A percentile compares a stretch with the other conserved stretches of the same genome.
Conservation (phyloP, 2,797 vertebrate species). For the Hemibagrus guttatus region DNA sequence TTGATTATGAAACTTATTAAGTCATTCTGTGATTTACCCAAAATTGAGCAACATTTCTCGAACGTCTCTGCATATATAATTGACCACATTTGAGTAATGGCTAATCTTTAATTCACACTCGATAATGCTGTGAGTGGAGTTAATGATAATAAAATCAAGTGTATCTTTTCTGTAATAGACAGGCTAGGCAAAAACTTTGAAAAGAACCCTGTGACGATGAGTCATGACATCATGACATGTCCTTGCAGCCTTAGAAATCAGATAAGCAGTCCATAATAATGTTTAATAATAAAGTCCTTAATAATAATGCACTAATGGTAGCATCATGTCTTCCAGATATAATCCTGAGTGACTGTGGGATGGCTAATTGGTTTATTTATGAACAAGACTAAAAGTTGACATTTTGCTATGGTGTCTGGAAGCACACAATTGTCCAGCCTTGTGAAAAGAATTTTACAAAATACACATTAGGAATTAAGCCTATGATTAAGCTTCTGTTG, state of each 20-base stretch:
- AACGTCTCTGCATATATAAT: background rate
- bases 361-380: slow-evolving; percentile 1
- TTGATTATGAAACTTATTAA: background rate
- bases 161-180: background rate
- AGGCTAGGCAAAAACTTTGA: background rate
- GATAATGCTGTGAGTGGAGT: background rate
- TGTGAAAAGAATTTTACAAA: background rate
- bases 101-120: background rate
- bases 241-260: background rate
- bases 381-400: background rate
- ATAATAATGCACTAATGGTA: background rate
- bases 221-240: background rate
- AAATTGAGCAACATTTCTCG: background rate
- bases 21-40: background rate
- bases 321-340: background rate
- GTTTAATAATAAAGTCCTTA: background rate
- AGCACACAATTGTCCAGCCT: background rate
- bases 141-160: background rate
- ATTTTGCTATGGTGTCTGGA: background rate
- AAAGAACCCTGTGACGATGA: background rate
- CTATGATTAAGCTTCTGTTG: background rate
- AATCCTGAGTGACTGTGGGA: background rate
- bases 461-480: background rate
- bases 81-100: background rate
- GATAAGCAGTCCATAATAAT: background rate